Evolutionary conservation across 2,888 invertebrate genomes (phyloP), one percentile per base, ranked within the genome.

Genomic region (Sarcophaga carnaria): DNA sequence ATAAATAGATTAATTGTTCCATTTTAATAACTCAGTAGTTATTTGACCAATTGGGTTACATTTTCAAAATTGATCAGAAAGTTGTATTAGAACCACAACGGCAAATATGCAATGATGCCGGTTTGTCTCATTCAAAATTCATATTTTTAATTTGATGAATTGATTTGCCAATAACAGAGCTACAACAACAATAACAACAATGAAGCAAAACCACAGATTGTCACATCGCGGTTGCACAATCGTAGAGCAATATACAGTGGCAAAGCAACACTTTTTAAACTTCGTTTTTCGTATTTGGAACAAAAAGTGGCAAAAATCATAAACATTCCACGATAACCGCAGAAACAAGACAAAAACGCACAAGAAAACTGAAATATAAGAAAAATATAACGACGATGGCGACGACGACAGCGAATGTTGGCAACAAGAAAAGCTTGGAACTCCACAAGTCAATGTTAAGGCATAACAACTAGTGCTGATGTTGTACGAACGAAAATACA

Each of bases 341-440:
- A 80, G 27, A 67, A 67, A 74, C 25, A 22, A 67, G 17, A 80
- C 14, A 80, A 67, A 80, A 80, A 67, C 17, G n/a, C 11, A 47
- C 5, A 27, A 27, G 27, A 4, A 27, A 27, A 27, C 4, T 27
- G 27, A 27, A 27, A 27, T 27, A 27, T 4, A 27, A 5, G 27
- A 4, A 27, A 3, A 4, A 27, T 0, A 4, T 3, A 27, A 27
- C 4, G 27, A 27, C 27, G 3, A 27, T 4, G 4, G 4, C 27
- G 27, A 4, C 4, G 4, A 20, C 20, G 20, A 27, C 4, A 4
- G 4, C 4, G 27, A 27, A 27, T 27, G 27, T 3, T 27, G 27
- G 27, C 27, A 27, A 27, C 27, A 4, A 27, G 27, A 27, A 27
- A 4, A 27, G 27, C 3, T 27, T 4, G 27, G 4, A 4, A 27